phyloP scores from a whole-genome alignment of 2,888 invertebrate genomes.

The Pachliopta kotzebuea region DNA sequence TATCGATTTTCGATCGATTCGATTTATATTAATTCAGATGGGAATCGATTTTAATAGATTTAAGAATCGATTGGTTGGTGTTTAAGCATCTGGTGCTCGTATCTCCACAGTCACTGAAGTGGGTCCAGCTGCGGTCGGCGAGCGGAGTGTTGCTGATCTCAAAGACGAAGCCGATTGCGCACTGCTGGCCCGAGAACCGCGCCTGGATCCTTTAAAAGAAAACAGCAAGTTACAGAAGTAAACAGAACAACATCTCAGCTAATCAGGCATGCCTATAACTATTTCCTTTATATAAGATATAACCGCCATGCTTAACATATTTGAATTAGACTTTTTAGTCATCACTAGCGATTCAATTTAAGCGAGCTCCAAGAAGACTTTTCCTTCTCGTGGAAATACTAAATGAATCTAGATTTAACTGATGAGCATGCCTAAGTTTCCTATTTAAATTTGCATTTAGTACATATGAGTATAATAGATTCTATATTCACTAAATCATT shows the following conservation, averaged over 20 bases:
- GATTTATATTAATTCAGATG: no score
- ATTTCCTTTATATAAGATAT: background rate
- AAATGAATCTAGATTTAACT: background rate
- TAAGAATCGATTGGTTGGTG: no score
- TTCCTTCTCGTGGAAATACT: no score
- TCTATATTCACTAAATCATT: conserved; percentile 1
- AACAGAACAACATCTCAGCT: conserved; percentile 7
- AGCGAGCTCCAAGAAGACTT: no score
- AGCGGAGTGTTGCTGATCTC: conserved; percentile 81
- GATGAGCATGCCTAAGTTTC: conserved; percentile 2
- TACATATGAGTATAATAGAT: no score
- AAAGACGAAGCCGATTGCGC: conserved; percentile 88
- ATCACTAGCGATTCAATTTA: no score
- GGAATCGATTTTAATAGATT: no score
- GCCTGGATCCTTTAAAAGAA: conserved; percentile 72
- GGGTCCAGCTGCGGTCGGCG: conserved; percentile 67
- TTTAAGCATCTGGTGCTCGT: conserved; percentile 76
- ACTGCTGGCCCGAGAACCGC: conserved; percentile 88
- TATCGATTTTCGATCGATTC: no score
- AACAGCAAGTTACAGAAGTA: background rate
- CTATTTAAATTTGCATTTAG: no score
- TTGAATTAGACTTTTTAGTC: no score
- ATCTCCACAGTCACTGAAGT: conserved; percentile 87
- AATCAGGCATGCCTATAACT: conserved; percentile 15
- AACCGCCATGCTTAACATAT: background rate